Evolutionary conservation across 1,140 invertebrate species (phyloP).

Genomic region (Phenacoccus solenopsis): DNA sequence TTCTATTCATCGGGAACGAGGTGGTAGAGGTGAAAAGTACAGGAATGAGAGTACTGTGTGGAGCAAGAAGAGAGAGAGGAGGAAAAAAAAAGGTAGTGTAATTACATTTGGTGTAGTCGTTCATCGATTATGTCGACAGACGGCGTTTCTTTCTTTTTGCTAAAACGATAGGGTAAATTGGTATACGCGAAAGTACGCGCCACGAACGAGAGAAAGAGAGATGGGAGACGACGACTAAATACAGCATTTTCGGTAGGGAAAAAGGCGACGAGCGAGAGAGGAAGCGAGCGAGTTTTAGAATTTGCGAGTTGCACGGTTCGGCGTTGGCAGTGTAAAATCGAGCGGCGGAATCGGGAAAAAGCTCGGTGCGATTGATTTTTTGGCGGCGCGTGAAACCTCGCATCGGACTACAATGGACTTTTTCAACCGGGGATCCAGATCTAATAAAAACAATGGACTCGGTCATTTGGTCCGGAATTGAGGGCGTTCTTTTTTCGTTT

Average conservation of each 20-base stretch:
- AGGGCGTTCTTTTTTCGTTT: background rate
- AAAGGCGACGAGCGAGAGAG: too few relatives aligned
- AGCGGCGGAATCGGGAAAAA: background rate
- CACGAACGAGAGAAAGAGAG: background rate
- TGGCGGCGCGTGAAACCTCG: background rate
- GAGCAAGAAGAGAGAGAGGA: background rate
- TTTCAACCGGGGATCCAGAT: background rate
- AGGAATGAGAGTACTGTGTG: too few relatives aligned
- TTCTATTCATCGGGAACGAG: background rate
- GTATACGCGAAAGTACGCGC: background rate
- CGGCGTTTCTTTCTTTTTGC: background rate
- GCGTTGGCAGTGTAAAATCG: too few relatives aligned
- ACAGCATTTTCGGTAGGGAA: too few relatives aligned
- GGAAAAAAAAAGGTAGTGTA: background rate
- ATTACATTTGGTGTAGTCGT: background rate
- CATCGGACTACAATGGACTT: slow-evolving; percentile 11
- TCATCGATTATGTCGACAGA: background rate
- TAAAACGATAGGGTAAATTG: background rate
- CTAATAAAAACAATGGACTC: slow-evolving; percentile 15
- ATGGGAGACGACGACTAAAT: background rate
- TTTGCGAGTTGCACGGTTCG: background rate
- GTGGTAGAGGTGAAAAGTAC: too few relatives aligned
- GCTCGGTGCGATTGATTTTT: slow-evolving; percentile 9
- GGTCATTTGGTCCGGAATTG: slow-evolving; percentile 8
- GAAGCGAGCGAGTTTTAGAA: background rate